These are phyloP conservation scores for Melanotaenia trifasciata DNA, from an alignment of 2,797 vertebrate genomes.

Conservation along the genomic window DNA sequence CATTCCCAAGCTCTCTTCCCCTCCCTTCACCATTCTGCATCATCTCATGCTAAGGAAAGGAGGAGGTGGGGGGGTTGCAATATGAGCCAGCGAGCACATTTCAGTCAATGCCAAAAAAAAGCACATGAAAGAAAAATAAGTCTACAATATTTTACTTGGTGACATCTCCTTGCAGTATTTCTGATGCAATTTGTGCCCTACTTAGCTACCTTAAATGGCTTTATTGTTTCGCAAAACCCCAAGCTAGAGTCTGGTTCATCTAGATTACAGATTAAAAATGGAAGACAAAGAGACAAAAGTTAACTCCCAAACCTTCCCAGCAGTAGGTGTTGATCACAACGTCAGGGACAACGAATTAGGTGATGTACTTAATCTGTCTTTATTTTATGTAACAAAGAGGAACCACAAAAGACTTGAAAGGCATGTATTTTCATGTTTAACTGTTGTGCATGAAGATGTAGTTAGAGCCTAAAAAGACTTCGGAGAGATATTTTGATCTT, in stretches of 20 bases:
- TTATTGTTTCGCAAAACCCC: neutral
- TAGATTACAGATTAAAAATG: neutral
- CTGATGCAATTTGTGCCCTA: constrained; percentile 16
- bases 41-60: constrained; percentile 44
- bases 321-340: neutral
- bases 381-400: neutral
- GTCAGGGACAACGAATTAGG: neutral
- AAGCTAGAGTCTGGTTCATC: neutral
- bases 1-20: constrained; percentile 25
- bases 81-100: constrained; percentile 33
- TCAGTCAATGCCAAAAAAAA: constrained; percentile 47
- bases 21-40: constrained; percentile 29
- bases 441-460: neutral
- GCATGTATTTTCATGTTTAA: neutral
- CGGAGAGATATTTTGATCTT: neutral
- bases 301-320: constrained; percentile 1
- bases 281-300: neutral
- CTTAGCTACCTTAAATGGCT: constrained; percentile 10
- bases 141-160: constrained; percentile 25
- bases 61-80: constrained; percentile 26
- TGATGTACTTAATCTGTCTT: neutral
- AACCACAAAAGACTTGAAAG: neutral
- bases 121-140: constrained; percentile 46
- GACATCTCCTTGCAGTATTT: constrained; percentile 20
- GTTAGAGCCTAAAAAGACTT: neutral